phyloP scores from a whole-genome alignment of 2,888 invertebrate genomes.

The Drosophila subsilvestris region DNA sequence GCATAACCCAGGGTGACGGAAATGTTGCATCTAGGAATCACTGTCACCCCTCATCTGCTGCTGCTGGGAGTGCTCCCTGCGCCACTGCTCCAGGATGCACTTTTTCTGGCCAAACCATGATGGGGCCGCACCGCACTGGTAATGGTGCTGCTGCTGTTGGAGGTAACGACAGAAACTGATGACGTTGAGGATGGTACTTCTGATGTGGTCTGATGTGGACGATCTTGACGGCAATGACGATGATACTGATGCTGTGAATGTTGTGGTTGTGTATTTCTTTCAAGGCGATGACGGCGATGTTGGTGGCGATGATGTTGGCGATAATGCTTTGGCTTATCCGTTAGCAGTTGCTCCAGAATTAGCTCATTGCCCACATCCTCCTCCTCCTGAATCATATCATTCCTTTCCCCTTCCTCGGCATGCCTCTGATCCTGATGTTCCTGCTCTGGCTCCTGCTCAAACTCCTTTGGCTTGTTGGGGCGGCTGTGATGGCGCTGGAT shows the following conservation, averaged over 20 bases:
- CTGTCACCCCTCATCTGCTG: neutral
- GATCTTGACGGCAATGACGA: slow-evolving; percentile 3
- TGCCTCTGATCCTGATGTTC: too few species aligned
- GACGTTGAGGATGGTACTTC: neutral
- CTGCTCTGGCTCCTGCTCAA: neutral
- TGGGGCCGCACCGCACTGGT: slow-evolving; percentile 4
- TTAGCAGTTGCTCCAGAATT: neutral
- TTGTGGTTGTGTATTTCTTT: neutral
- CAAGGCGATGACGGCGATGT: neutral
- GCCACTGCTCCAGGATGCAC: slow-evolving; percentile 45
- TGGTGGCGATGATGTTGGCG: too few species aligned
- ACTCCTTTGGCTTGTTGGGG: neutral
- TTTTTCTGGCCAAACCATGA: slow-evolving; percentile 41
- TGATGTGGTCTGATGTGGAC: too few species aligned
- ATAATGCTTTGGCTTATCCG: neutral
- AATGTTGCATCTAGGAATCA: neutral
- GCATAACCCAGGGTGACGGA: too few species aligned
- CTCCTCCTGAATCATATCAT: too few species aligned
- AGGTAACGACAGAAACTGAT: neutral
- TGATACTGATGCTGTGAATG: neutral
- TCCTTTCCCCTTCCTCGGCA: too few species aligned
- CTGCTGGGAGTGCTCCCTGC: slow-evolving; percentile 12
- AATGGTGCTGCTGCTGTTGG: slow-evolving; percentile 1
- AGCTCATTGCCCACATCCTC: neutral
- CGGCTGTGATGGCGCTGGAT: neutral